Conservation (phyloP, 1,140 invertebrate species). For the Epicauta chinensis region DNA sequence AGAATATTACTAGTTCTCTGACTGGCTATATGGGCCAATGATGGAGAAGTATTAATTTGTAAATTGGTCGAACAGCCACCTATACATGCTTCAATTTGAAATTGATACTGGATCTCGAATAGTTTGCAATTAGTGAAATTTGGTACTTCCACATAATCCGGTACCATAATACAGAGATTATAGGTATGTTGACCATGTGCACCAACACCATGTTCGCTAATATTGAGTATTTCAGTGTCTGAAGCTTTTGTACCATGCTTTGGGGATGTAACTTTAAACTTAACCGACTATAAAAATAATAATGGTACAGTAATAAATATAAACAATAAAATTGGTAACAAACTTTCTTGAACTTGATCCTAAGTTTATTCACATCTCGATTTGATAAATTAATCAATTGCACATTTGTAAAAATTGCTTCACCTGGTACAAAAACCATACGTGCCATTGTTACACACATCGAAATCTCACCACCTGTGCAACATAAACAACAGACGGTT, state of each 20-base stretch:
- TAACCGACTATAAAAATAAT: background rate
- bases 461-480: too few species aligned
- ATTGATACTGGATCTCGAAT: constrained; percentile 6
- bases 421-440: constrained; percentile 10
- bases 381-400: constrained; percentile 15
- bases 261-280: constrained; percentile 2
- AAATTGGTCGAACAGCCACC: too few species aligned
- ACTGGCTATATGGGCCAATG: too few species aligned
- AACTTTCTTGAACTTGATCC: constrained; percentile 1
- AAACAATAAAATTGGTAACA: too few species aligned
- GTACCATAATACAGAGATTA: constrained; percentile 6
- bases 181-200: constrained; percentile 16
- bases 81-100: background rate
- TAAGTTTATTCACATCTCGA: constrained; percentile 6
- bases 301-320: too few species aligned
- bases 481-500: background rate
- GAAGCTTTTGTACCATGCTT: constrained; percentile 1
- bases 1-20: too few species aligned
- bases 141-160: background rate
- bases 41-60: too few species aligned
- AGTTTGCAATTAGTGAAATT: constrained; percentile 12
- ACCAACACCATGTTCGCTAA: constrained; percentile 11
- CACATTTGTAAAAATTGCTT: constrained; percentile 6
- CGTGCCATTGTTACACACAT: too few species aligned
- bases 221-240: background rate